Evolutionary conservation across 2,888 invertebrate genomes (phyloP).

Genomic region (Malacosoma neustria): DNA sequence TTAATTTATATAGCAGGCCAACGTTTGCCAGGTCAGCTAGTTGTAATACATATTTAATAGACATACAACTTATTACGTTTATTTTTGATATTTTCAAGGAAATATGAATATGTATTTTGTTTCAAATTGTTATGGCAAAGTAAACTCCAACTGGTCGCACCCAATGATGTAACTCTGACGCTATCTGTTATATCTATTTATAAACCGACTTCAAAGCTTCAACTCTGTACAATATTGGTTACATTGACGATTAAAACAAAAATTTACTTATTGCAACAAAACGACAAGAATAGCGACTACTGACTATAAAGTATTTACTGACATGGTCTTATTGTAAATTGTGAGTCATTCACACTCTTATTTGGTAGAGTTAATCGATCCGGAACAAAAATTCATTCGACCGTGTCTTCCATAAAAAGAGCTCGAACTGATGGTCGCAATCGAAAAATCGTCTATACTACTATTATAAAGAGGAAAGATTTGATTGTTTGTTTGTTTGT

Average conservation of each 20-base stretch:
- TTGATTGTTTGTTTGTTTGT: no score
- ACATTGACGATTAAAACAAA: constrained; percentile 24
- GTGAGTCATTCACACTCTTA: not conserved
- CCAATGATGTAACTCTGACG: constrained; percentile 58
- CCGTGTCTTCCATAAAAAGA: not conserved
- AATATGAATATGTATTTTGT: constrained; percentile 21
- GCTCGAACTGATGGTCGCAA: not conserved
- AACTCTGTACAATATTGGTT: constrained; percentile 27
- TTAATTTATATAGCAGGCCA: no score
- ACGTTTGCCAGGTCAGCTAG: no score
- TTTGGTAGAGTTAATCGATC: not conserved
- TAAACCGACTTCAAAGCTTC: constrained; percentile 31
- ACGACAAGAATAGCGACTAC: not conserved
- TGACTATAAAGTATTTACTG: not conserved
- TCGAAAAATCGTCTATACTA: no score
- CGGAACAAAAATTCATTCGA: not conserved
- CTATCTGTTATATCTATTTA: constrained; percentile 40
- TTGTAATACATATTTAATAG: no score
- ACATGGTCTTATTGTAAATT: not conserved
- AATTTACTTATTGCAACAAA: no score
- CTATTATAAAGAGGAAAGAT: no score
- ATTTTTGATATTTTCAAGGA: constrained; percentile 15
- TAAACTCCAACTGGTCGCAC: constrained; percentile 42
- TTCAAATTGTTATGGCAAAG: constrained; percentile 36
- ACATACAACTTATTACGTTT: not conserved